Evolutionary conservation across 2,797 vertebrate species (phyloP), one percentile per base, ranked within the genome.

Genomic region (Liparis tanakae): DNA sequence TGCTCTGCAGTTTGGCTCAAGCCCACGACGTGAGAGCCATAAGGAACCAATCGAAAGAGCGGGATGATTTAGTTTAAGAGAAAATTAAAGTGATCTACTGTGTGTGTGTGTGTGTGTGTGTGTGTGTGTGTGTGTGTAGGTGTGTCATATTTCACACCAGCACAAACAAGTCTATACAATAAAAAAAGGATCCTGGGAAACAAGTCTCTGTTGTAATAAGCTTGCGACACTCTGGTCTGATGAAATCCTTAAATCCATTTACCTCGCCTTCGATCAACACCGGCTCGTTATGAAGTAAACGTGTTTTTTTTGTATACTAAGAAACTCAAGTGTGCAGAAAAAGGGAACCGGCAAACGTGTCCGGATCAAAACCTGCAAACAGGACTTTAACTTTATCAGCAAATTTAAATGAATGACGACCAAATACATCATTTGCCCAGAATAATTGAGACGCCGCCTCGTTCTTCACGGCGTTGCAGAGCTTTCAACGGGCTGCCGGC

Each of bases 81-180:
- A 30, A 30, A 30, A 30, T 30, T 2, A 30, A 30, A 30, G 25
- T 4, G 2, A 30, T 30, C 25, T 30, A 30, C 25, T 30, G 25
- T 30, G 25, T 30, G 25, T 30, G 25, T 30, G 25, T 30, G 53
- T 34, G 33, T 30, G 54, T 18, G 37, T 22, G 43, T 25, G n/a
- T 15, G 48, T 12, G 14, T 43, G 48, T 34, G 20, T 15, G 48
- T 12, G 14, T 37, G 55, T 25, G n/a, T n/a, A n/a, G n/a, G 25
- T 30, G 53, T 46, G 34, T 82, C 39, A 68, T 67, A 36, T 39
- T 51, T 63, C 46, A 67, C 20, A 14, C 53, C 18, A 20, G 44
- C 60, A 56, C 18, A 57, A 73, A 20, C 46, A 58, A 20, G 36
- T 50, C 39, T 13, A 36, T 20, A 12, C 22, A 34, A 70, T 36